phyloP scores from a whole-genome alignment of 2,888 invertebrate species.

The Drosophila prostipennis region DNA sequence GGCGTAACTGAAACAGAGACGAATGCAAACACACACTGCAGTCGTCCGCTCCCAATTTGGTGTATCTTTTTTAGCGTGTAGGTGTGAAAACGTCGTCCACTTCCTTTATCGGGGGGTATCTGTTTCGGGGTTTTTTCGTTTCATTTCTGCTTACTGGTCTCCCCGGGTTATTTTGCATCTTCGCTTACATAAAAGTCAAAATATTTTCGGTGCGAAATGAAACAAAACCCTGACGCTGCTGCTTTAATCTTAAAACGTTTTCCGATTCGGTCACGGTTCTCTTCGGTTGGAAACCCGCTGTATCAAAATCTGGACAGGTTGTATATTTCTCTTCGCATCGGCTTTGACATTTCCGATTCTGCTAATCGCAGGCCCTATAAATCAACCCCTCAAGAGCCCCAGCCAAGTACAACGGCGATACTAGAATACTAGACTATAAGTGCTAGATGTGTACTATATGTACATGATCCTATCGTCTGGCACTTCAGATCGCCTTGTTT shows the following conservation, averaged over 20 bases:
- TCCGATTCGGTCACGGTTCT: constrained; percentile 48
- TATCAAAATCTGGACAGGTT: constrained; percentile 73
- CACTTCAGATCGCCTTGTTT: constrained; percentile 44
- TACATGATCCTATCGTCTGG: constrained; percentile 22
- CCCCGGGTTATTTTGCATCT: constrained; percentile 39
- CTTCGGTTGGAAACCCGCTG: constrained; percentile 24
- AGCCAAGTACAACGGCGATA: constrained; percentile 6
- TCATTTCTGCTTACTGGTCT: constrained; percentile 17
- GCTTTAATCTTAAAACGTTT: constrained; percentile 50
- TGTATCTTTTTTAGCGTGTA: constrained; percentile 74
- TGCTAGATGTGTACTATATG: constrained; percentile 18
- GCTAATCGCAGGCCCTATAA: constrained; percentile 63
- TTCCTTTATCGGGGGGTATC: constrained; percentile 68
- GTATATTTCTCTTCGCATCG: constrained; percentile 55
- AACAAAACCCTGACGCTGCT: constrained; percentile 8
- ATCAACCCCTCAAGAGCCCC: constrained; percentile 57
- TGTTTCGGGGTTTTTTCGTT: constrained; percentile 24
- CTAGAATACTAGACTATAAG: constrained; percentile 11
- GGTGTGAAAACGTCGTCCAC: constrained; percentile 81
- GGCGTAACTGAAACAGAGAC: constrained; percentile 36
- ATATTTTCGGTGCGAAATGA: constrained; percentile 37
- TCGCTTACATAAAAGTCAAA: constrained; percentile 47
- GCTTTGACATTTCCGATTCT: constrained; percentile 70
- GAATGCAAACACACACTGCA: constrained; percentile 52
- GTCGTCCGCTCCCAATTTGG: constrained; percentile 39